Evolutionary conservation across 2,113 vertebrate species (phyloP).

Genomic region (Megatriorchis doriae): DNA sequence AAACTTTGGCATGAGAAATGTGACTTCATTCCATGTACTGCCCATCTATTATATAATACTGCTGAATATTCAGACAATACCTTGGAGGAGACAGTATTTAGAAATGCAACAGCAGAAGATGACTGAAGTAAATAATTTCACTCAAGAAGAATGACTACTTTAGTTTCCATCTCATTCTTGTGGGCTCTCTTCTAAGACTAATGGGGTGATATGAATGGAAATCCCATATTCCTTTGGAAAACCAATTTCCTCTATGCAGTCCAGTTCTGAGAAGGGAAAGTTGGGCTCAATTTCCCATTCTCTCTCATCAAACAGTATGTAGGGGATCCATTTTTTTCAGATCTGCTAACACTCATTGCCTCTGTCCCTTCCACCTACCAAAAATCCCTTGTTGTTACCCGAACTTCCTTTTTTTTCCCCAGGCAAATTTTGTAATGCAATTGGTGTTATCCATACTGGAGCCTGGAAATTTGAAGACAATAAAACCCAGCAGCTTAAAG

Average conservation of each 20-base stretch:
- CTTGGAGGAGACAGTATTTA: background rate
- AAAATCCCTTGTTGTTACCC: background rate
- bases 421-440: background rate
- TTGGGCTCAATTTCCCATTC: background rate
- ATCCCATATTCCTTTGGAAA: background rate
- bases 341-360: background rate
- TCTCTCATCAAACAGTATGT: background rate
- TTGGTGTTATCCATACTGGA: background rate
- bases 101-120: background rate
- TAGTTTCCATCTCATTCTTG: background rate
- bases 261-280: background rate
- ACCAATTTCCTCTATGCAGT: background rate
- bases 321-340: background rate
- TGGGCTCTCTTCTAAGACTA: background rate
- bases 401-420: background rate
- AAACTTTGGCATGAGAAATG: background rate
- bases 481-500: background rate
- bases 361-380: background rate
- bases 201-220: background rate
- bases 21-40: background rate
- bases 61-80: background rate
- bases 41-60: background rate
- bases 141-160: background rate
- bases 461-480: background rate
- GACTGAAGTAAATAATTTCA: background rate